phyloP scores from a whole-genome alignment of 2,113 vertebrate species.

The Vireo altiloquus region DNA sequence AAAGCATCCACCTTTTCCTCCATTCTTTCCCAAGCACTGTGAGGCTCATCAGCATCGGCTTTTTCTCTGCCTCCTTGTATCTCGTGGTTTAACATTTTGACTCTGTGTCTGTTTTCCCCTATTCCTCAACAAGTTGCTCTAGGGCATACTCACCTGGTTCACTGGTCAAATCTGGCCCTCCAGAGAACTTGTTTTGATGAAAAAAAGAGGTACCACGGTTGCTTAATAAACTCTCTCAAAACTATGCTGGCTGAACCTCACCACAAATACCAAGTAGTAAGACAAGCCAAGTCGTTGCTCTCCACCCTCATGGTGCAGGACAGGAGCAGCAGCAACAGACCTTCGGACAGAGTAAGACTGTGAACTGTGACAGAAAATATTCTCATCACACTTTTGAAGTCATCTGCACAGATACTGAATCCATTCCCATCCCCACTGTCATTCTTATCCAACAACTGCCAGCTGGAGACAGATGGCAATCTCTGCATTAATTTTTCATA shows the following conservation, averaged over 20 bases:
- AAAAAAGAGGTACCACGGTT: neutral
- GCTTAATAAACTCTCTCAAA: neutral
- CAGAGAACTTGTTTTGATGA: neutral
- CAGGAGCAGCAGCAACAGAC: neutral
- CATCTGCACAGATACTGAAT: neutral
- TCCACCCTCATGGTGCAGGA: neutral
- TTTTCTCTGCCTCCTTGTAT: neutral
- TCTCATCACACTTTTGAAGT: neutral
- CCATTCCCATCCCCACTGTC: neutral
- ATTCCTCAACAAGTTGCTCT: neutral
- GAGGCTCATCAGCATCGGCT: neutral
- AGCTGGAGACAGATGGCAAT: neutral
- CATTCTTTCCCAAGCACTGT: neutral
- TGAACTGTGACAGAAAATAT: neutral
- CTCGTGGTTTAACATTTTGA: neutral
- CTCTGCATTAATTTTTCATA: neutral
- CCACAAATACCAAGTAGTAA: neutral
- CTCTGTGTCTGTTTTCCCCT: neutral
- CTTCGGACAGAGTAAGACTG: neutral
- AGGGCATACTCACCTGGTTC: fast-evolving
- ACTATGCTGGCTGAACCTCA: neutral
- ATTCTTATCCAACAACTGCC: neutral
- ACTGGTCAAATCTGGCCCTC: neutral
- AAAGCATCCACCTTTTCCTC: neutral
- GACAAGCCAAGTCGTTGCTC: neutral